Base-by-base conservation (phyloP, 1,140 invertebrate genomes). In the Leptinotarsa lineolata region DNA sequence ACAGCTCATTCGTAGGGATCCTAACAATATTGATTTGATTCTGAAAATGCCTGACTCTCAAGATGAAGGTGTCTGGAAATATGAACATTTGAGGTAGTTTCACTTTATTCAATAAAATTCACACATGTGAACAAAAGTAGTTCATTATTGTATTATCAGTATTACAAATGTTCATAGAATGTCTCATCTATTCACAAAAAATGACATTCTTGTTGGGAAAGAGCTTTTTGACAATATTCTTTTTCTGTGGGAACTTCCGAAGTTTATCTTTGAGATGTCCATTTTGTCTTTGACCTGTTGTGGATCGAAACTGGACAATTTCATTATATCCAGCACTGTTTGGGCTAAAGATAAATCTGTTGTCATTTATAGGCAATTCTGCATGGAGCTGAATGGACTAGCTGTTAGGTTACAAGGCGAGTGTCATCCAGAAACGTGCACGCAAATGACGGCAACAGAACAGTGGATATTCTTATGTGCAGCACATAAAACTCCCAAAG, bases 391-490 rank as follows among this genome's bases (percentile, higher is more conserved):
- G 24, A 99, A 99, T 88, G 97, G 96, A 61, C 86, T 99, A 73
- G 97, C 98, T 48, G 97, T 99, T 0, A 91, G 91, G 79, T 86
- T 97, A 67, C 94, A 99, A 88, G 91, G 91, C 78, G 97, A 99
- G 86, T 99, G 98, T 86, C 94, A 96, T 81, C 97, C 98, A 21
- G 94, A 97, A 77, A 96, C 92, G 3, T 99, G 98, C 84, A 97
- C 93, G 60, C 97, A 99, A 87, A 99, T 99, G 98, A 99, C 98
- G 60, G 98, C 98, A 4, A 99, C 98, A 18, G 97, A 99, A 87
- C 98, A 99, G 83, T 99, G 98, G 98, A 99, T 99, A 84, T 99
- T 99, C 86, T 87, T 99, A 46, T 99, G 98, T 90, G 98, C 98
- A 73, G 97, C 98, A 64, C 98, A 99, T 84, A 99, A 99, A 90